Base-by-base conservation (phyloP, 2,888 invertebrate species). In the Cryptus viduatorius region DNA sequence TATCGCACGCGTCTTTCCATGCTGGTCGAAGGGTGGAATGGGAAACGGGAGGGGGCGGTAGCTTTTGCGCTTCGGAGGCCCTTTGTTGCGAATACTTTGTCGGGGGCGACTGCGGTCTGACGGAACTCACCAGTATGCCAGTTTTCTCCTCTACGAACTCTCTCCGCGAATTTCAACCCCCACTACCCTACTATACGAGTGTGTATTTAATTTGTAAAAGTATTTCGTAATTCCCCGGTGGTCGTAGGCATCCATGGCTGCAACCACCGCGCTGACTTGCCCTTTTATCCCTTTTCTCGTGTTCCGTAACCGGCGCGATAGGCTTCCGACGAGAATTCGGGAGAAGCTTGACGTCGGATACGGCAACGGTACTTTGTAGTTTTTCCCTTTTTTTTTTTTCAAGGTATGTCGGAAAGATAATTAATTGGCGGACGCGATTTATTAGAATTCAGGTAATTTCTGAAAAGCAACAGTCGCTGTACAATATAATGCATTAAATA, bases 191-290 rank as follows among this genome's bases (percentile, higher is more conserved):
- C 75, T 82, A 85, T 67, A 59, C 87, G 90, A 87, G 89, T 90
- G 89, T 90, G 90, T 91, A 90, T 92, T 92, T 92, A 92, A 92
- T 92, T 92, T 91, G 90, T 90, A 91, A 91, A 92, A 92, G 91
- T 92, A 92, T 92, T 92, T 91, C 90, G 90, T 91, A 90, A 91
- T 92, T 90, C 84, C 90, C 87, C 37, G 88, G 83, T 87, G 90
- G 90, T 88, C 89, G 88, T 89, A 91, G 88, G 86, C 88, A 87
- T 87, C 85, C 82, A 85, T 29, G 89, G 73, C 71, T 68, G 67
- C 79, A 46, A 77, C 68, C 31, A 72, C 65, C 72, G 64, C 72
- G 64, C 81, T 78, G 53, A 67, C 81, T 78, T 78, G 82, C 84
- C 84, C 82, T 85, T 84, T 85, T 82, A 85, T 85, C 84, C 84